phyloP scores from a whole-genome alignment of 2,888 invertebrate species.

The Drosophila lacicola region DNA sequence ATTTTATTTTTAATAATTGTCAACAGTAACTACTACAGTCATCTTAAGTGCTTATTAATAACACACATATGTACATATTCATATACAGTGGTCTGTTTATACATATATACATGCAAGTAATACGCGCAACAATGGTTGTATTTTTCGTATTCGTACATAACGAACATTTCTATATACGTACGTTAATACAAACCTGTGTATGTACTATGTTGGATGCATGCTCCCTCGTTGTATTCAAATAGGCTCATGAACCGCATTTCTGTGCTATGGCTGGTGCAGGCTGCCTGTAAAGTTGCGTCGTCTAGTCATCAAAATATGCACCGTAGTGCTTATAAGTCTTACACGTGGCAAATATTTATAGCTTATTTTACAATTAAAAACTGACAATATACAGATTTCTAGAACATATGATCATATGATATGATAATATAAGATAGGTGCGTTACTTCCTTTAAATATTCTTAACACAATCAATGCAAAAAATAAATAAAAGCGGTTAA shows the following conservation, averaged over 20 bases:
- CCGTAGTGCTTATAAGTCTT: conserved; percentile 7
- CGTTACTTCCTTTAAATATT: too few relatives aligned
- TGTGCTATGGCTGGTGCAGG: background rate
- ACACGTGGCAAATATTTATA: conserved; percentile 13
- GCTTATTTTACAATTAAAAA: background rate
- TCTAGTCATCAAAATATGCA: conserved; percentile 35
- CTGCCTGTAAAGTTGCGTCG: conserved; percentile 24
- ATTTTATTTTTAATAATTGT: conserved; percentile 23
- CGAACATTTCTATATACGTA: background rate
- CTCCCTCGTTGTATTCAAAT: conserved; percentile 18
- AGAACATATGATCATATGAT: too few relatives aligned
- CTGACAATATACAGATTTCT: too few relatives aligned
- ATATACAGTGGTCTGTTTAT: background rate
- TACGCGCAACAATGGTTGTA: conserved; percentile 22
- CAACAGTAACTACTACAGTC: conserved; percentile 7
- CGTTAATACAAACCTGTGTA: background rate
- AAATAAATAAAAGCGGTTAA: background rate
- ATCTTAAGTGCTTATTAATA: conserved; percentile 8
- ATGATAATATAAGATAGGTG: too few relatives aligned
- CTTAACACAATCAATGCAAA: too few relatives aligned
- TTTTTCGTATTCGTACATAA: conserved; percentile 6
- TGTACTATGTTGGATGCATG: background rate
- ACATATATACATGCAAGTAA: background rate
- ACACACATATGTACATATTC: background rate
- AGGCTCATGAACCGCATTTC: conserved; percentile 22